Evolutionary conservation across 2,113 vertebrate genomes (phyloP).

Genomic region (Tachysurus vachellii): DNA sequence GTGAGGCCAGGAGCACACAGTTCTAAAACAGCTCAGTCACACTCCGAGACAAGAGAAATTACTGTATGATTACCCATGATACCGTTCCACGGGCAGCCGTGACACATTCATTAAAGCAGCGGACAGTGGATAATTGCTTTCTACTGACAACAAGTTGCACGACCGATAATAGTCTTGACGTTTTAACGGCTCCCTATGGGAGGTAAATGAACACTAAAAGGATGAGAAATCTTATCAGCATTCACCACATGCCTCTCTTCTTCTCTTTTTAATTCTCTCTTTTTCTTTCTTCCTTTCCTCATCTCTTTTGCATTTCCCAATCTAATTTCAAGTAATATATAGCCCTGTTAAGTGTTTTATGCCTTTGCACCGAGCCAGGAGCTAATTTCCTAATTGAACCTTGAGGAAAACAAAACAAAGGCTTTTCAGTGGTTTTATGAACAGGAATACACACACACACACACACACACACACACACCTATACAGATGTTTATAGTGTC

Average conservation of each 20-base stretch:
- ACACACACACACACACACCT: neutral
- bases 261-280: constrained; percentile 23
- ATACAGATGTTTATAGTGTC: constrained; percentile 2
- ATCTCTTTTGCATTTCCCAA: constrained; percentile 4
- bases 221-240: constrained; percentile 55
- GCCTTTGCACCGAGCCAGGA: neutral
- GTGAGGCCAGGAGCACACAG: constrained; percentile 4
- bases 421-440: neutral
- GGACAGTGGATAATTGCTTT: constrained; percentile 62
- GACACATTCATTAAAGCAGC: constrained; percentile 56
- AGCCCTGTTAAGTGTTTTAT: constrained; percentile 15
- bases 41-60: constrained; percentile 55
- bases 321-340: constrained; percentile 28
- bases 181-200: constrained; percentile 54
- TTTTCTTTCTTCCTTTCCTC: neutral
- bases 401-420: neutral
- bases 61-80: constrained; percentile 63
- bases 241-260: constrained; percentile 47
- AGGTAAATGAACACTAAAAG: constrained; percentile 56
- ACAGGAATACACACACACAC: neutral
- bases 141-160: constrained; percentile 58
- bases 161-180: constrained; percentile 59
- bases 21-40: constrained; percentile 33
- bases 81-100: constrained; percentile 57
- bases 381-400: constrained; percentile 26